Conservation (phyloP, 2,113 vertebrate genomes). For the Hepsetus odoe region DNA sequence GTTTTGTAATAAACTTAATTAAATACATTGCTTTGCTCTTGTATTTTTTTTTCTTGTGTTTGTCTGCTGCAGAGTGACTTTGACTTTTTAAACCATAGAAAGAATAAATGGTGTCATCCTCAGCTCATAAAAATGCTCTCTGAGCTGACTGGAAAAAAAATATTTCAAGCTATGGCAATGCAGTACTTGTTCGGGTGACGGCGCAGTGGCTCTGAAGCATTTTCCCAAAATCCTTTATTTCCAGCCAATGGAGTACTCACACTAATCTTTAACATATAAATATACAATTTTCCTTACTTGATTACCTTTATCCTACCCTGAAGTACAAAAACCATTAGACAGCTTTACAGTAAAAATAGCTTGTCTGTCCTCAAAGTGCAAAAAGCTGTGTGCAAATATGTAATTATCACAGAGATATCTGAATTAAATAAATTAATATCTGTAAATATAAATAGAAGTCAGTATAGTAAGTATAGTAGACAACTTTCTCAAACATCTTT, state of each 20-base stretch:
- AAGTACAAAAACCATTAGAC: not conserved
- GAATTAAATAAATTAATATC: not conserved
- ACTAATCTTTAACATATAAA: not conserved
- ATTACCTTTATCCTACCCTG: not conserved
- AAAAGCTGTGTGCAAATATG: not conserved
- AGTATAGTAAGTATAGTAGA: too few relatives aligned
- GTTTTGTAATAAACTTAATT: constrained; percentile 49
- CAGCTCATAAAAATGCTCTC: not conserved
- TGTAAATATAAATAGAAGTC: constrained; percentile 4
- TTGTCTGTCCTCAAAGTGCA: not conserved
- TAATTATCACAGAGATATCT: not conserved
- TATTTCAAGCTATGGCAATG: not conserved
- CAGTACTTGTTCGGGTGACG: not conserved
- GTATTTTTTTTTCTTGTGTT: not conserved
- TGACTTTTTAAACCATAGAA: too few relatives aligned
- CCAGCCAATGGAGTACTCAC: not conserved
- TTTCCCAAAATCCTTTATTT: not conserved
- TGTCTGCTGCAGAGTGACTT: not conserved
- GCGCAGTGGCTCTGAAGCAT: not conserved
- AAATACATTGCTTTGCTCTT: constrained; percentile 1
- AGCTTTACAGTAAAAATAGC: not conserved
- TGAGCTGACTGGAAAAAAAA: not conserved
- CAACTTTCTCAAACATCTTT: not conserved
- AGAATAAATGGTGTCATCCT: not conserved
- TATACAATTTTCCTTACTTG: not conserved